These are phyloP conservation scores for Nomada ruficornis DNA, from an alignment of 2,888 invertebrate species.

Conservation along the genomic window DNA sequence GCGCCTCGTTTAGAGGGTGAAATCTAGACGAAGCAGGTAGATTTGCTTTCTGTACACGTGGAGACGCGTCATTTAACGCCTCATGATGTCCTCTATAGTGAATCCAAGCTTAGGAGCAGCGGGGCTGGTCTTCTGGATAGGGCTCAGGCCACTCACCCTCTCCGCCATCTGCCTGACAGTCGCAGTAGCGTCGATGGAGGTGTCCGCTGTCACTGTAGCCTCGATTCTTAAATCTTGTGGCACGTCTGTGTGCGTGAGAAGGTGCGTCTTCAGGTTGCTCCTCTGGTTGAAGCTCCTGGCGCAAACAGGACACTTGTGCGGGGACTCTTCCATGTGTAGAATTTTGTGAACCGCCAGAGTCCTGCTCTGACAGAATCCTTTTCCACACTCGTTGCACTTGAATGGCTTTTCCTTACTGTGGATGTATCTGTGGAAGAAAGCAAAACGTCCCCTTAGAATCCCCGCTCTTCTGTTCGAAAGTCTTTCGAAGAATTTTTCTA, in stretches of 20 bases:
- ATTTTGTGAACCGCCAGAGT: slow-evolving; percentile 98
- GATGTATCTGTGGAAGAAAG: slow-evolving; percentile 90
- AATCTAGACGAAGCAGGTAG: slow-evolving; percentile 7
- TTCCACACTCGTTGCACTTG: slow-evolving; percentile 98
- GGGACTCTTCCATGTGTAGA: slow-evolving; percentile 96
- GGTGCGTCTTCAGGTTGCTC: slow-evolving; percentile 95
- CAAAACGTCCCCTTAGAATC: background rate
- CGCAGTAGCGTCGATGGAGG: slow-evolving; percentile 55
- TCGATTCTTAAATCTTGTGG: slow-evolving; percentile 83
- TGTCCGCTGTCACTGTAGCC: slow-evolving; percentile 53
- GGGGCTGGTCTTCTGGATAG: slow-evolving; percentile 63
- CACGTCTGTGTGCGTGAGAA: slow-evolving; percentile 93
- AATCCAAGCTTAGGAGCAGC: slow-evolving; percentile 89
- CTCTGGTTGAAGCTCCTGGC: slow-evolving; percentile 96
- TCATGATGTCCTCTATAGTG: slow-evolving; percentile 95
- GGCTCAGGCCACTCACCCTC: slow-evolving; percentile 60
- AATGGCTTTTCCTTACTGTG: slow-evolving; percentile 99
- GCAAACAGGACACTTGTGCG: slow-evolving; percentile 96
- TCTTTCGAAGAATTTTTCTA: too few relatives aligned
- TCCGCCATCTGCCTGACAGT: slow-evolving; percentile 66
- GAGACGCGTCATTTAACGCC: slow-evolving; percentile 86
- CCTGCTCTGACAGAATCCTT: slow-evolving; percentile 98
- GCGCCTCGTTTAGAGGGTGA: background rate
- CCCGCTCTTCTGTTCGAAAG: too few relatives aligned
- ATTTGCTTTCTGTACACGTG: background rate